Conservation (phyloP, 2,888 invertebrate species). For the Agriopis marginaria region DNA sequence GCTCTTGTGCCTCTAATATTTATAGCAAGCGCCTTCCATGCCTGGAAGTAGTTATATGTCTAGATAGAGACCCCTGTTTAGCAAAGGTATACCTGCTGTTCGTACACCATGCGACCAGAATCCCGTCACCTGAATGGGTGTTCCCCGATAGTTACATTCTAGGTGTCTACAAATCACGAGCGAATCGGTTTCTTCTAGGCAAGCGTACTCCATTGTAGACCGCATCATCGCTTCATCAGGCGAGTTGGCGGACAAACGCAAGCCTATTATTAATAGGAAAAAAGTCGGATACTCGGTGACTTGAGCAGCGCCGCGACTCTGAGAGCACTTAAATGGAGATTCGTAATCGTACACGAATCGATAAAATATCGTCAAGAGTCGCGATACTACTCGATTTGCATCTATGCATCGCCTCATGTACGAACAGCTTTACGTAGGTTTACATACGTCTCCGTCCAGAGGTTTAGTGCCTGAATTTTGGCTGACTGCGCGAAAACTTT, state of each 20-base stretch:
- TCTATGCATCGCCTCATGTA: neutral
- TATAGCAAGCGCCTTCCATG: conserved; percentile 6
- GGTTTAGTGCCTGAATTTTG: conserved; percentile 37
- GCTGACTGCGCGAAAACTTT: conserved; percentile 35
- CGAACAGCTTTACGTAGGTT: conserved; percentile 1
- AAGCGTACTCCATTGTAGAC: no score
- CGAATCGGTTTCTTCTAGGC: no score
- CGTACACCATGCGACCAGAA: no score
- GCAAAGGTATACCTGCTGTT: neutral
- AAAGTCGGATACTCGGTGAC: no score
- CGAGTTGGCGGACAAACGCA: no score
- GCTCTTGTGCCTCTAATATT: conserved; percentile 24
- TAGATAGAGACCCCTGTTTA: neutral
- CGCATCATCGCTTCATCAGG: no score
- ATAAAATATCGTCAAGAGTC: neutral
- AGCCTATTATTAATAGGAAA: no score
- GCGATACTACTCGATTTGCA: neutral
- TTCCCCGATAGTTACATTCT: no score
- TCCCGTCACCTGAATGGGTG: no score
- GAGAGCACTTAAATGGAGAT: no score
- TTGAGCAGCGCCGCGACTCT: no score
- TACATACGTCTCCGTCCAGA: conserved; percentile 18
- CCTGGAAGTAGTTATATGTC: neutral
- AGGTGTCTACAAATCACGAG: no score
- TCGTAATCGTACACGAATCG: neutral